Percentiles rank a stretch among this genome's conserved stretches.
phyloP scores from a whole-genome alignment of 2,888 invertebrate species.

The Seira musarum region DNA sequence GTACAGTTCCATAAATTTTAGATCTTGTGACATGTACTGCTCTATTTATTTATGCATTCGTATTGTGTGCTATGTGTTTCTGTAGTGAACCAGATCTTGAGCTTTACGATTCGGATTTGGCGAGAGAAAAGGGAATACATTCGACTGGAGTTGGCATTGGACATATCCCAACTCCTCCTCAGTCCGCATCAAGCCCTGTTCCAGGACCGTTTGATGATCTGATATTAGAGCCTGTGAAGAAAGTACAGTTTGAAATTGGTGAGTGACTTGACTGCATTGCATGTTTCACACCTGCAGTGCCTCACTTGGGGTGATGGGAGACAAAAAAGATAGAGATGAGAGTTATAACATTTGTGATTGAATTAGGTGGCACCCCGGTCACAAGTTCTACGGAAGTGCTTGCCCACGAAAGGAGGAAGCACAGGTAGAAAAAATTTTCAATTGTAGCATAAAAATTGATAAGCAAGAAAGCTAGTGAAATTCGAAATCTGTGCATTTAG shows the following conservation, averaged over 20 bases:
- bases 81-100: constrained; percentile 39
- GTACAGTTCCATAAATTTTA: background rate
- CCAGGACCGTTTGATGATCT: constrained; percentile 57
- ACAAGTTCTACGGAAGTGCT: constrained; percentile 17
- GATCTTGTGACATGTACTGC: constrained; percentile 5
- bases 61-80: background rate
- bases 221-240: constrained; percentile 65
- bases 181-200: constrained; percentile 42
- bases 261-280: no score
- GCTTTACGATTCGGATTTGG: constrained; percentile 40
- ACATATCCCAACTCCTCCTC: constrained; percentile 28
- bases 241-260: constrained; percentile 71
- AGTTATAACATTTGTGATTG: constrained; percentile 22
- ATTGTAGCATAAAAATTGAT: no score
- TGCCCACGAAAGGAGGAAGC: constrained; percentile 55
- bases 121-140: constrained; percentile 20
- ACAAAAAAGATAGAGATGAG: background rate
- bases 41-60: background rate
- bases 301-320: background rate
- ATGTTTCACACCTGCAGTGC: background rate
- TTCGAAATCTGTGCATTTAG: no score
- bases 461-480: background rate
- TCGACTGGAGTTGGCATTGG: no score
- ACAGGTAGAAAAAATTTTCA: constrained; percentile 51
- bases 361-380: constrained; percentile 47